Evolutionary conservation across 2,113 vertebrate species (phyloP).

Genomic region (Petrocephalus microphthalmus): DNA sequence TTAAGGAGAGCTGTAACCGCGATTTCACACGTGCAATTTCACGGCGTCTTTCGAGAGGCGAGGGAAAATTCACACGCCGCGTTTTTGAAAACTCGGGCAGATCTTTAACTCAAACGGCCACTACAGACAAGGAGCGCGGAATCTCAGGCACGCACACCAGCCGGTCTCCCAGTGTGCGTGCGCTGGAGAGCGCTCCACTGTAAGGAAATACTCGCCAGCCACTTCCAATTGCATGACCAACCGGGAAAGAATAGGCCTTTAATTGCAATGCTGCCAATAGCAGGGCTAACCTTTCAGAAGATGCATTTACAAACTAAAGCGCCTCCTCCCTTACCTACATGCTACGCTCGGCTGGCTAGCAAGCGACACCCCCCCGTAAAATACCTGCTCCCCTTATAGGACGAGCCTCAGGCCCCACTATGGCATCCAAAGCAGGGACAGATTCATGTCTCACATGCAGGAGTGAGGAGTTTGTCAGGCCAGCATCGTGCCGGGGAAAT

Average conservation of each 20-base stretch:
- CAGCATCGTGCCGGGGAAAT: constrained; percentile 45
- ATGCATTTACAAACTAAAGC: background rate
- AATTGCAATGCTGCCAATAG: background rate
- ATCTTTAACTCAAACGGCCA: background rate
- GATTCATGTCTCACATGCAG: constrained; percentile 29
- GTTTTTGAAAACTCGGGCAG: background rate
- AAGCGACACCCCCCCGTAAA: background rate
- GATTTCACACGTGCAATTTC: background rate
- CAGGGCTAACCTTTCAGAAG: background rate
- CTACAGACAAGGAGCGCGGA: background rate
- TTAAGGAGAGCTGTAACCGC: too few species aligned
- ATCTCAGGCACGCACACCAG: background rate
- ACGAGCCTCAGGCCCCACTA: background rate
- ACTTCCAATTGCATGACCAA: background rate
- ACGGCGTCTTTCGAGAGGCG: background rate
- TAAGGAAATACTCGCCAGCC: background rate
- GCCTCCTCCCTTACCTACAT: background rate
- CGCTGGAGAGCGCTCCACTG: background rate
- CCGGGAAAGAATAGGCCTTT: background rate
- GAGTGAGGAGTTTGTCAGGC: constrained; percentile 10
- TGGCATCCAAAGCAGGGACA: constrained; percentile 11
- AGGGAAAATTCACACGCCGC: background rate
- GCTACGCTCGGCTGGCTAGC: background rate
- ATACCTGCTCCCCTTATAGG: background rate
- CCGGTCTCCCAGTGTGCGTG: background rate